Percentiles rank a stretch among this genome's conserved stretches.
These are phyloP conservation scores for Pogona vitticeps DNA, from an alignment of 2,113 vertebrate species.

Conservation along the genomic window DNA sequence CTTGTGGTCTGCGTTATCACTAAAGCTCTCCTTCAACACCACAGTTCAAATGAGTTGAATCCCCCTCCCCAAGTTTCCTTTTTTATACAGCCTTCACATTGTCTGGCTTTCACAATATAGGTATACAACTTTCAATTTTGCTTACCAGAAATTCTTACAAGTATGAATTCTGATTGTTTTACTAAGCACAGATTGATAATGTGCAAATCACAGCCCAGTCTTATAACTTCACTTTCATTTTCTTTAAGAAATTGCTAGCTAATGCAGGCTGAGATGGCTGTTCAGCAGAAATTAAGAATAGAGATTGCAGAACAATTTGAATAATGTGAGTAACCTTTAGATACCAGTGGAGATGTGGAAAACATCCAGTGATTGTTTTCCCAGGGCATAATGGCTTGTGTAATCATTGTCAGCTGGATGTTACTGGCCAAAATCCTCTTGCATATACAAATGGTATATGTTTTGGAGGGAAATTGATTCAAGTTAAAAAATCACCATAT, in stretches of 20 bases:
- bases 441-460: too few species aligned
- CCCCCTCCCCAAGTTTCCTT: too few species aligned
- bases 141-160: not conserved
- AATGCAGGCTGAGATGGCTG: not conserved
- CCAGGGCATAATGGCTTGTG: not conserved
- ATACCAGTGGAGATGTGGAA: not conserved
- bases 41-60: too few species aligned
- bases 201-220: not conserved
- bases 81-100: too few species aligned
- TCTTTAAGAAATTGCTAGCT: not conserved
- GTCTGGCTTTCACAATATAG: too few species aligned
- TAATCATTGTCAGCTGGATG: not conserved
- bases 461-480: too few species aligned
- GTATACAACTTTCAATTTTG: too few species aligned
- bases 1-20: too few species aligned
- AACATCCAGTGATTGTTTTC: not conserved
- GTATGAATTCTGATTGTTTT: not conserved
- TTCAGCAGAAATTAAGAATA: not conserved
- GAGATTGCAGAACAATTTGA: not conserved
- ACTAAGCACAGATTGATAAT: not conserved
- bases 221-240: not conserved
- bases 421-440: not conserved
- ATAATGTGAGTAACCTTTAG: not conserved
- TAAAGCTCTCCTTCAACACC: too few species aligned
- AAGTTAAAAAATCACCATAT: too few species aligned